A percentile compares a stretch with the other conserved stretches of the same genome.
Conservation (phyloP, 1,140 invertebrate species). For the Megalopta genalis region DNA sequence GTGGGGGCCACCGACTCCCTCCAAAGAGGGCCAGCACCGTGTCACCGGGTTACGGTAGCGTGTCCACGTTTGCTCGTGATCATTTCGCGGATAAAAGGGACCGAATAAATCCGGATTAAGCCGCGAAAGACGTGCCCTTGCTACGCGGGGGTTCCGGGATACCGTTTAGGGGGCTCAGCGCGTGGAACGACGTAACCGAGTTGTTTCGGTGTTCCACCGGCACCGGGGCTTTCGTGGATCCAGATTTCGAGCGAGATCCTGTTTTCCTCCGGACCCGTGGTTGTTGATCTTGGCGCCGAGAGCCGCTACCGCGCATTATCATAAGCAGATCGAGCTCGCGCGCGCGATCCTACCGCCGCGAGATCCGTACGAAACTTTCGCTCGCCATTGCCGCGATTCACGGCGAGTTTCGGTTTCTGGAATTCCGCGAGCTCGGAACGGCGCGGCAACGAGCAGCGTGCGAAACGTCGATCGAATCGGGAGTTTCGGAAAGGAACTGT, state of each 20-base stretch:
- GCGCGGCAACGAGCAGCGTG: too few relatives aligned
- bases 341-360: too few relatives aligned
- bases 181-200: slow-evolving; percentile 14
- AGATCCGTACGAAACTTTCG: too few relatives aligned
- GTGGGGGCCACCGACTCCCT: neutral
- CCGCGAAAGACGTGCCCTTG: slow-evolving; percentile 45
- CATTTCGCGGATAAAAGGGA: slow-evolving; percentile 60
- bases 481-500: too few relatives aligned
- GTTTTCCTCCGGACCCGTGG: neutral
- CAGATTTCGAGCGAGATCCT: neutral
- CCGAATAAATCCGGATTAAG: slow-evolving; percentile 67
- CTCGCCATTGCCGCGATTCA: too few relatives aligned
- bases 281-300: neutral
- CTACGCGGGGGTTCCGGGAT: slow-evolving; percentile 39
- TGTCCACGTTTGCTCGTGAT: slow-evolving; percentile 39
- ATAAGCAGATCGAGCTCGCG: too few relatives aligned
- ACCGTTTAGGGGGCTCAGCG: neutral
- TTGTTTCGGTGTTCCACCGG: neutral
- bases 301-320: too few relatives aligned
- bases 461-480: too few relatives aligned
- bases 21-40: neutral
- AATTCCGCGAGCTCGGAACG: too few relatives aligned
- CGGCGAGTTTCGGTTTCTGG: too few relatives aligned
- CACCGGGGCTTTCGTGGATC: neutral
- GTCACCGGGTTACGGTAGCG: slow-evolving; percentile 40